phyloP scores from a whole-genome alignment of 2,888 invertebrate species.

The Dryobota labecula region DNA sequence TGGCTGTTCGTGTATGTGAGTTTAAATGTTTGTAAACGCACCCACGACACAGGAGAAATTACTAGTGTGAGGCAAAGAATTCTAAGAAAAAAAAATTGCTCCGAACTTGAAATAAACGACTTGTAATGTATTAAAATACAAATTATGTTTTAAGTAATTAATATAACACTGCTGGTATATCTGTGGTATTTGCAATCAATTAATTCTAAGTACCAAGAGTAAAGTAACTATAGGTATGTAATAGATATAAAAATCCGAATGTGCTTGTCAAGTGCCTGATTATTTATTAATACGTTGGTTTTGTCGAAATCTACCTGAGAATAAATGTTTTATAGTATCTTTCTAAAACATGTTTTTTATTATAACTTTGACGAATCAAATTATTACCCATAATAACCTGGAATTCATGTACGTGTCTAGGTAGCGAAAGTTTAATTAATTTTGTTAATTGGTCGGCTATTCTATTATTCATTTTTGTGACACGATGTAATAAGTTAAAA shows the following conservation, averaged over 20 bases:
- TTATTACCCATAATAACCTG: background rate
- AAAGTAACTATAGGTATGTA: background rate
- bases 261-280: slow-evolving; percentile 50
- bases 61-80: too few species aligned
- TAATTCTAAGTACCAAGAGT: slow-evolving; percentile 15
- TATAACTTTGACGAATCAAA: background rate
- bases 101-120: background rate
- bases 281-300: slow-evolving; percentile 32
- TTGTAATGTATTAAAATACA: slow-evolving; percentile 1
- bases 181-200: slow-evolving; percentile 16
- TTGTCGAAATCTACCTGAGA: slow-evolving; percentile 19
- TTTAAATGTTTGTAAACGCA: too few species aligned
- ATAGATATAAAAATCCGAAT: slow-evolving; percentile 17
- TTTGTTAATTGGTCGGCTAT: background rate
- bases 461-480: background rate
- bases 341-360: slow-evolving; percentile 22
- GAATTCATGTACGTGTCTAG: background rate
- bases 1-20: too few species aligned
- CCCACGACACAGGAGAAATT: too few species aligned
- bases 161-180: slow-evolving; percentile 2
- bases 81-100: too few species aligned
- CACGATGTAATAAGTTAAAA: background rate
- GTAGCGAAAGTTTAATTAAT: background rate
- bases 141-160: background rate
- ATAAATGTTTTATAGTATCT: slow-evolving; percentile 34